Conservation (phyloP, 2,888 invertebrate genomes). For the Molanna angustata region DNA sequence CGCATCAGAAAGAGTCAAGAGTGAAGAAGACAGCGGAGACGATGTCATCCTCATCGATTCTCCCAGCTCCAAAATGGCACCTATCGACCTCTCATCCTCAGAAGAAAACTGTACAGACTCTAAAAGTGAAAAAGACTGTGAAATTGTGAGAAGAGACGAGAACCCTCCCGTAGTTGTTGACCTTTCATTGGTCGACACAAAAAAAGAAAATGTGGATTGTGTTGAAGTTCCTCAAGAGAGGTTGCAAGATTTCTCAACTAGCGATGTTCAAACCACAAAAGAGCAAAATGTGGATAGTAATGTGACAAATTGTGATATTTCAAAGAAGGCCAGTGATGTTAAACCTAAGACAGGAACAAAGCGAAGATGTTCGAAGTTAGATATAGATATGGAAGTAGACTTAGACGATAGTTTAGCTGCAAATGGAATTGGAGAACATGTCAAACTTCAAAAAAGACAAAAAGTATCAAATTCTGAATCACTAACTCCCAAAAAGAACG, state of each 20-base stretch:
- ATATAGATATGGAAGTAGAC: slow-evolving; percentile 52
- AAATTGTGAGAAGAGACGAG: slow-evolving; percentile 32
- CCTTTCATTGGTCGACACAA: slow-evolving; percentile 43
- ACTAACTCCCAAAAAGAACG: slow-evolving; percentile 32
- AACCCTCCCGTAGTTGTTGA: slow-evolving; percentile 33
- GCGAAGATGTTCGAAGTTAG: slow-evolving; percentile 50
- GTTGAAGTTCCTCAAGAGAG: background rate
- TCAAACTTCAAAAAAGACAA: slow-evolving; percentile 53
- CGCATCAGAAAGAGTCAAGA: slow-evolving; percentile 45
- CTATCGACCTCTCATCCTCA: slow-evolving; percentile 52
- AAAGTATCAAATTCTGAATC: slow-evolving; percentile 40
- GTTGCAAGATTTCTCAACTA: background rate
- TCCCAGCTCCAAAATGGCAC: slow-evolving; percentile 35
- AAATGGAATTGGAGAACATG: slow-evolving; percentile 54
- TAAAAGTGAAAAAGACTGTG: slow-evolving; percentile 32
- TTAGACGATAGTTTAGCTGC: slow-evolving; percentile 49
- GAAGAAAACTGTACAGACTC: slow-evolving; percentile 39
- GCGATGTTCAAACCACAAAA: slow-evolving; percentile 34
- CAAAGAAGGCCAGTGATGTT: slow-evolving; percentile 40
- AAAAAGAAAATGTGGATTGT: slow-evolving; percentile 38
- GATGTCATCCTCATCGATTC: slow-evolving; percentile 31
- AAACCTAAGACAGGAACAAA: slow-evolving; percentile 44
- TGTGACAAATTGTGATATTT: slow-evolving; percentile 34
- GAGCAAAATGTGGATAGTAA: slow-evolving; percentile 43
- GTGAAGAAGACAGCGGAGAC: slow-evolving; percentile 44